These are phyloP conservation scores for Caenorhabditis sp. DNA, from an alignment of 2,888 invertebrate species.

Conservation along the genomic window DNA sequence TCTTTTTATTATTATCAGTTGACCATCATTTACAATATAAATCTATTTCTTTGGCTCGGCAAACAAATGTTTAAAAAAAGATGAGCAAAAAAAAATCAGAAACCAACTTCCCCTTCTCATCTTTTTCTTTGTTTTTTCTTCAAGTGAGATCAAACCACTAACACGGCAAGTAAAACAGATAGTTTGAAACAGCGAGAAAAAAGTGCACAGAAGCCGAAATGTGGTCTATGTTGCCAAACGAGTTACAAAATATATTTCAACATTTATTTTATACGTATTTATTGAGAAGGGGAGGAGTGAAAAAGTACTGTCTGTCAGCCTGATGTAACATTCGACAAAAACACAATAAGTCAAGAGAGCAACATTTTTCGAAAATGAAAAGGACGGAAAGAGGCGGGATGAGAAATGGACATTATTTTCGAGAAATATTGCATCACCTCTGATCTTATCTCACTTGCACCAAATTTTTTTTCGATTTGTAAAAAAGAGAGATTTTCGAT, in stretches of 20 bases:
- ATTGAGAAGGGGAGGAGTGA: not conserved
- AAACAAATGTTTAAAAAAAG: not conserved
- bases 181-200: constrained; percentile 1
- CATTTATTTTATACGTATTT: too few species aligned
- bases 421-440: not conserved
- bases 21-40: not conserved
- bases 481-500: too few species aligned
- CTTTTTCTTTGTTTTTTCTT: not conserved
- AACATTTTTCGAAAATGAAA: constrained; percentile 3
- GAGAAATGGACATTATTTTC: not conserved
- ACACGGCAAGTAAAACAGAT: not conserved
- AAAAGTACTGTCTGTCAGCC: not conserved
- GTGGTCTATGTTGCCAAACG: not conserved
- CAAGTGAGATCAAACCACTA: not conserved
- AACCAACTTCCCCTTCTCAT: not conserved
- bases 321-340: constrained; percentile 1
- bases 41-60: not conserved
- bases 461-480: too few species aligned
- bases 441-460: not conserved
- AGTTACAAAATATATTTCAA: too few species aligned
- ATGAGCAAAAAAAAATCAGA: not conserved
- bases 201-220: not conserved
- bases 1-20: not conserved
- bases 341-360: not conserved
- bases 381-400: not conserved